Conservation (phyloP, 2,797 vertebrate species). For the Diceros bicornis region DNA sequence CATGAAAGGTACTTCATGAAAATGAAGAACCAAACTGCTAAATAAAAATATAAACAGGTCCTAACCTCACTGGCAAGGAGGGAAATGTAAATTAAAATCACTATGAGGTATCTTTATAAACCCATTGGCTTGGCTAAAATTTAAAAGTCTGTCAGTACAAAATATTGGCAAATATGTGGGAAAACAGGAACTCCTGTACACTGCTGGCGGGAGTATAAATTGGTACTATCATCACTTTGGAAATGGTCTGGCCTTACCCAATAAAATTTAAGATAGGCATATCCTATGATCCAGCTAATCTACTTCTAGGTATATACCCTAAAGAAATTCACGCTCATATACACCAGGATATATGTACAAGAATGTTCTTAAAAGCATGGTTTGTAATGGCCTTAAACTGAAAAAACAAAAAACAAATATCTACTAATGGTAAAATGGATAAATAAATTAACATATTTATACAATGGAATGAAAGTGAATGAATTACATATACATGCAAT, state of each 20-base stretch:
- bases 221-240: background rate
- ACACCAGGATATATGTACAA: background rate
- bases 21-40: background rate
- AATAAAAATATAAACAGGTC: background rate
- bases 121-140: background rate
- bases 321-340: background rate
- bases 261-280: background rate
- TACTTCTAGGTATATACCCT: background rate
- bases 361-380: background rate
- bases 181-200: background rate
- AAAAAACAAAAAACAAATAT: background rate
- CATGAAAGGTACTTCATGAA: background rate
- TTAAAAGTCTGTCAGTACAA: background rate
- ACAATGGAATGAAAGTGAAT: background rate
- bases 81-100: constrained; percentile 5
- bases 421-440: background rate
- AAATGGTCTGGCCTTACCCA: background rate
- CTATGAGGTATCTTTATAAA: background rate
- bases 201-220: background rate
- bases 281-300: background rate
- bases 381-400: background rate
- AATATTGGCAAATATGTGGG: background rate
- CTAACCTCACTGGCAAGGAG: background rate
- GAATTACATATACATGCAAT: background rate
- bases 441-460: background rate